Base-by-base conservation (phyloP, 2,113 vertebrate species). In the Dryoscopus gambensis region DNA sequence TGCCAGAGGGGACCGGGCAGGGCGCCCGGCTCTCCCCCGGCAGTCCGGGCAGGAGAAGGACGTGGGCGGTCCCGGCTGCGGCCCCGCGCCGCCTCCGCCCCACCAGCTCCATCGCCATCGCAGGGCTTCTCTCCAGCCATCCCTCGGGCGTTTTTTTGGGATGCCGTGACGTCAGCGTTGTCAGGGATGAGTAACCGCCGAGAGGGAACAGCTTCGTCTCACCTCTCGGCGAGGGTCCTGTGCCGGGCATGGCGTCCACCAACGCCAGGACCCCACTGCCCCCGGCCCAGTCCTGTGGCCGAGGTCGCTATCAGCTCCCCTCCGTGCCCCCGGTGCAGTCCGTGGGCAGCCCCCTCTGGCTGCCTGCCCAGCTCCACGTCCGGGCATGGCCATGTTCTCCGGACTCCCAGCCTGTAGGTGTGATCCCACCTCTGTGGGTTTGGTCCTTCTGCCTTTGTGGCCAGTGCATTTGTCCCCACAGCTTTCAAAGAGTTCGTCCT, bases 171-270 rank as follows among this genome's bases (percentile, higher is more conserved):
- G 87, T 95, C 47, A 94, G 76, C 87, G 94, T 97, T 97, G 97
- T 97, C 97, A 97, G 53, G 85, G 97, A 97, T 98, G 97, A 97
- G 95, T 97, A 97, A 97, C 92, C 53, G 42, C 74, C 60, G 60
- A 37, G 40, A 88, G 79, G 93, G 76, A 67, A 33, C 77, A 67
- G 92, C 63, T 77, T n/a, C 31, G 35, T 88, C 74, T 89, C 81
- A 46, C 55, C 80, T 81, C 78, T 67, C 31, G 89, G 8, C 15
- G 28, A 39, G 88, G 56, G 80, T 94, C 78, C 74, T 63, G 87
- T 6, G 60, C 71, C 77, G 50, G 63, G 53, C 64, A 24, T 35
- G 5, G 39, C 15, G 9, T 13, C 59, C 31, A 20, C 22, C 35
- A 25, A 0, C 9, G 15, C 60, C 2, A 63, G n/a, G 21, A 62